Evolutionary conservation across 2,113 vertebrate genomes (phyloP).

Genomic region (Struthidea cinerea): DNA sequence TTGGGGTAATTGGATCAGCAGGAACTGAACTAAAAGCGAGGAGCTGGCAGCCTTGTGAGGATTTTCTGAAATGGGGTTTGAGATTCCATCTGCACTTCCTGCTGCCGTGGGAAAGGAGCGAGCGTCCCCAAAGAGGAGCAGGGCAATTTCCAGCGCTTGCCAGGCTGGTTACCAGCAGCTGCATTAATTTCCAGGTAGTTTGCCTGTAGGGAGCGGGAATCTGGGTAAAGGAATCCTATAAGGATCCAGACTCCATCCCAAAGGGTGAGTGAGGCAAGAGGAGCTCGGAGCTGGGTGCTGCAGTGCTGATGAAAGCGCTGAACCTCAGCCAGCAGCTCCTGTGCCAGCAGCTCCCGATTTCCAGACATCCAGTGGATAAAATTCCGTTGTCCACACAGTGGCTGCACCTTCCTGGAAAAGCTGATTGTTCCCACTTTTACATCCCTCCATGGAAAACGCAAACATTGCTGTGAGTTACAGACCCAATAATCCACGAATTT

Average conservation of each 20-base stretch:
- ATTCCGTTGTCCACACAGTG: not conserved
- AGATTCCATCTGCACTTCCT: not conserved
- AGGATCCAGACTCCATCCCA: not conserved
- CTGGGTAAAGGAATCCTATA: not conserved
- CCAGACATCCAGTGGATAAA: accelerated
- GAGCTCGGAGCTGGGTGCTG: not conserved
- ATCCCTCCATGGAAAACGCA: not conserved
- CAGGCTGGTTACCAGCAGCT: not conserved
- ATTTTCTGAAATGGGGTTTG: not conserved
- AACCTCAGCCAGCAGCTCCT: not conserved
- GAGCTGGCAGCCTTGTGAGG: not conserved
- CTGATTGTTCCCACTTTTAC: not conserved
- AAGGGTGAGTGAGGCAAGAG: not conserved
- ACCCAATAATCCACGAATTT: not conserved
- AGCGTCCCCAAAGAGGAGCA: not conserved
- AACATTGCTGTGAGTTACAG: not conserved
- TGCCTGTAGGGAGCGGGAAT: not conserved
- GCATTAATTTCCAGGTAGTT: not conserved
- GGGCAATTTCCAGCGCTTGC: not conserved
- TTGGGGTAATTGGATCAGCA: conserved; percentile 52
- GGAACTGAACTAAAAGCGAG: not conserved
- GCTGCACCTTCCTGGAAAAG: not conserved
- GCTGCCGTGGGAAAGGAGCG: not conserved
- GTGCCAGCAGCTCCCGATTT: not conserved
- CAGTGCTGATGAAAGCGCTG: not conserved